A percentile compares a stretch with the other conserved stretches of the same genome.
Evolutionary conservation across 2,888 invertebrate genomes (phyloP).

Genomic region (Acronicta psi): DNA sequence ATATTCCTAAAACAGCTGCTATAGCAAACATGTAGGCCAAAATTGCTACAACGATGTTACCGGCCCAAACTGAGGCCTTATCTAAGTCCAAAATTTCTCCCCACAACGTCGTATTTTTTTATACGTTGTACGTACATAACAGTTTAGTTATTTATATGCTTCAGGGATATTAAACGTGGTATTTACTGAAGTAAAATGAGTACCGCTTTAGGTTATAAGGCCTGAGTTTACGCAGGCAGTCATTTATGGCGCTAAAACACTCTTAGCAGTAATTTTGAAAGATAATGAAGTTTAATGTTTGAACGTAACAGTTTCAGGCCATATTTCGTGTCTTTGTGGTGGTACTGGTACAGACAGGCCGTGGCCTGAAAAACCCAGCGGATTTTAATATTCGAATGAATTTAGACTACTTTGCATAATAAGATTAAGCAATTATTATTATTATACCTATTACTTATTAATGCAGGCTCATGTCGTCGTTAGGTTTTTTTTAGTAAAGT

Average conservation of each 20-base stretch:
- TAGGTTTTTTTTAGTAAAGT: too few relatives aligned
- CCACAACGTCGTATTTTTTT: constrained; percentile 28
- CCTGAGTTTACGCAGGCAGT: neutral
- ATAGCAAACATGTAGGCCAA: constrained; percentile 5
- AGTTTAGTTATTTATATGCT: constrained; percentile 24
- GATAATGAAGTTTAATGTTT: constrained; percentile 42
- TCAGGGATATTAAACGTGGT: constrained; percentile 35
- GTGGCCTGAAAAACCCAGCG: neutral
- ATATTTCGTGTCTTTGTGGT: constrained; percentile 17
- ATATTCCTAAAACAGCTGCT: neutral
- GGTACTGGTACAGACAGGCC: neutral
- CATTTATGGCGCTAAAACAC: constrained; percentile 28
- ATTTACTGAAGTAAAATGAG: constrained; percentile 29
- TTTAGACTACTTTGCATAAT: too few relatives aligned
- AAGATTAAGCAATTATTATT: too few relatives aligned
- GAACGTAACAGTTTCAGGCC: constrained; percentile 17
- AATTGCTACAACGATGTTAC: constrained; percentile 3
- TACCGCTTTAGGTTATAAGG: constrained; percentile 9
- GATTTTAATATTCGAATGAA: too few relatives aligned
- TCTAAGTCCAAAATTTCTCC: constrained; percentile 27
- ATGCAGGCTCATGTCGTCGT: too few relatives aligned
- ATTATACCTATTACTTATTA: too few relatives aligned
- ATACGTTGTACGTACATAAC: constrained; percentile 17
- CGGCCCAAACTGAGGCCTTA: neutral
- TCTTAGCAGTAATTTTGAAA: constrained; percentile 35